Evolutionary conservation across 2,888 invertebrate species (phyloP).

Genomic region (Lasioglossum lativentre): DNA sequence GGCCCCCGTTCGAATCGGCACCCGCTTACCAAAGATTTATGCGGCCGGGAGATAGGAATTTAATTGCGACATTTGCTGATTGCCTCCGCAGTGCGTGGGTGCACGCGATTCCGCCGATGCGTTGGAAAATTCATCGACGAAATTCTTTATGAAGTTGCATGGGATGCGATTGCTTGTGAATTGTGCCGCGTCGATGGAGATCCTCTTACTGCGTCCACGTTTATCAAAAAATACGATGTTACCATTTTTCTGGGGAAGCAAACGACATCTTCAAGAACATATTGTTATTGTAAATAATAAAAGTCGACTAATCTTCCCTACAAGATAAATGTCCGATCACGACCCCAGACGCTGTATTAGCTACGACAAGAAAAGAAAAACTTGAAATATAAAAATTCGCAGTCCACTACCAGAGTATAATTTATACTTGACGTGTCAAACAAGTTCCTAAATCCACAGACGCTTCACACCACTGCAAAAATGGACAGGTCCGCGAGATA

Average conservation of each 20-base stretch:
- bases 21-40: slow-evolving; percentile 24
- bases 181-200: background rate
- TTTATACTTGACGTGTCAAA: background rate
- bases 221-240: no score
- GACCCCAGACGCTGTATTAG: no score
- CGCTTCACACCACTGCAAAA: background rate
- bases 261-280: no score
- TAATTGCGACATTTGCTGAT: slow-evolving; percentile 55
- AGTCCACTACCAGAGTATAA: background rate
- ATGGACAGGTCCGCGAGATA: background rate
- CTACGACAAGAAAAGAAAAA: background rate
- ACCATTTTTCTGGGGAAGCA: no score
- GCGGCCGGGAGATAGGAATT: slow-evolving; percentile 45
- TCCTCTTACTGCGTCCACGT: background rate
- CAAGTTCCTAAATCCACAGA: background rate
- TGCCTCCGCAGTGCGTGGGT: slow-evolving; percentile 53
- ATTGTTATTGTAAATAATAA: no score
- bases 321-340: no score
- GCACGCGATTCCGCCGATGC: slow-evolving; percentile 31
- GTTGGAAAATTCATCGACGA: slow-evolving; percentile 45
- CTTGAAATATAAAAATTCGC: background rate
- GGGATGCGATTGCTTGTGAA: background rate
- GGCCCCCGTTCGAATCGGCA: background rate
- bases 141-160: slow-evolving; percentile 16
- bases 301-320: no score